Conservation (phyloP, 1,140 invertebrate species). For the Drosophila seguyi region DNA sequence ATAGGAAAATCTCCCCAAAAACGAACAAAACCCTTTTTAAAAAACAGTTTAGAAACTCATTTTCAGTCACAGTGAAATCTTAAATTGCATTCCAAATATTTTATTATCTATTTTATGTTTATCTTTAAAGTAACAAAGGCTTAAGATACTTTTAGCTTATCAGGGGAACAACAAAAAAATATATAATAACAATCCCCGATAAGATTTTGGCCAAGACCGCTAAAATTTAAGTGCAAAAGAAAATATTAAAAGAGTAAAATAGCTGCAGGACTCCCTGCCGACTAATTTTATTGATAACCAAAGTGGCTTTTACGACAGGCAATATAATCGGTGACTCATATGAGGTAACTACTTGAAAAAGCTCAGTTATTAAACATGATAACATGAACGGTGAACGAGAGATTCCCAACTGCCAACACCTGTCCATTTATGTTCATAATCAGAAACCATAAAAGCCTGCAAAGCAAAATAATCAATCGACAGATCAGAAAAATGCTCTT, state of each 20-base stretch:
- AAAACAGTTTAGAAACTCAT: not conserved
- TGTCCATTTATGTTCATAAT: constrained; percentile 10
- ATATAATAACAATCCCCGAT: constrained; percentile 20
- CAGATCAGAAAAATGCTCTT: constrained; percentile 15
- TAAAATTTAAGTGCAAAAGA: not conserved
- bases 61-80: not conserved
- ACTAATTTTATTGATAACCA: constrained; percentile 23
- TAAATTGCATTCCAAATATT: not conserved
- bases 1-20: not conserved
- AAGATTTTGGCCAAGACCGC: constrained; percentile 9
- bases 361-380: constrained; percentile 8
- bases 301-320: constrained; percentile 2
- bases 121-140: constrained; percentile 3
- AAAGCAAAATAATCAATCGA: constrained; percentile 25
- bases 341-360: not conserved
- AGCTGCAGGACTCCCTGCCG: not conserved
- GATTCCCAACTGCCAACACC: constrained; percentile 9
- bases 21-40: not conserved
- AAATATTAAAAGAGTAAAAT: not conserved
- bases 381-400: not conserved
- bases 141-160: constrained; percentile 1
- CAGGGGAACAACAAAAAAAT: constrained; percentile 2
- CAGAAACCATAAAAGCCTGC: not conserved
- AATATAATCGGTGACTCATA: constrained; percentile 14
- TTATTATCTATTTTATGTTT: not conserved